Conservation (phyloP, 2,113 vertebrate genomes). For the Notarius quadriscutis region DNA sequence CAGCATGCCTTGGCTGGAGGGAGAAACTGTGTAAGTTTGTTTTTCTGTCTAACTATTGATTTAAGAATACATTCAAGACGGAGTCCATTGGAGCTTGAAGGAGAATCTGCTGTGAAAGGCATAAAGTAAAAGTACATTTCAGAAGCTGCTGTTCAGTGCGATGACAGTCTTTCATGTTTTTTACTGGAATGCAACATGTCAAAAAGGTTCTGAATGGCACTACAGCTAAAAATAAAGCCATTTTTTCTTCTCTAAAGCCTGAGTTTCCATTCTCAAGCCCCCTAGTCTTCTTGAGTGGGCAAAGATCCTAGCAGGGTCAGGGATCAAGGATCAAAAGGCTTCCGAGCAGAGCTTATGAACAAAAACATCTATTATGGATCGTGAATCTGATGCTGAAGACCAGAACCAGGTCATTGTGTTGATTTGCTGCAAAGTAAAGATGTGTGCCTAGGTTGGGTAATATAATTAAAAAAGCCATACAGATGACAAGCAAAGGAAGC, state of each 20-base stretch:
- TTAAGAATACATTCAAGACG: neutral
- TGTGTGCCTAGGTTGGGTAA: neutral
- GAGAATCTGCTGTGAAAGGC: constrained; percentile 19
- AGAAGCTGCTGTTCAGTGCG: constrained; percentile 5
- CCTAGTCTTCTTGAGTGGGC: neutral
- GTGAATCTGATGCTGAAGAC: neutral
- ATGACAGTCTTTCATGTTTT: constrained; percentile 32
- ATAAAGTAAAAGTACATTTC: constrained; percentile 30
- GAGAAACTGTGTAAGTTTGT: neutral
- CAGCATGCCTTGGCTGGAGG: neutral
- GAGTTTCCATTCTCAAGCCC: neutral
- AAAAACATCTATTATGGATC: neutral
- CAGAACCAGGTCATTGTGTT: neutral
- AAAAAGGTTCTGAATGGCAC: neutral
- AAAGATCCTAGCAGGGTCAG: neutral
- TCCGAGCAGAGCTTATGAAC: neutral
- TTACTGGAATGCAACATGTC: constrained; percentile 29
- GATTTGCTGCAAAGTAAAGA: neutral
- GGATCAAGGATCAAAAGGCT: constrained; percentile 16
- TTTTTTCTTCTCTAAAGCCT: neutral
- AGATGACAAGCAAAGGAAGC: constrained; percentile 6
- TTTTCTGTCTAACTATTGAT: neutral
- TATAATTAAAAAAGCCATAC: neutral
- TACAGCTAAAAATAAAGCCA: constrained; percentile 1
- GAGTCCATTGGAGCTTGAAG: constrained; percentile 21